Conservation (phyloP, 2,113 vertebrate genomes). For the Cromileptes altivelis region DNA sequence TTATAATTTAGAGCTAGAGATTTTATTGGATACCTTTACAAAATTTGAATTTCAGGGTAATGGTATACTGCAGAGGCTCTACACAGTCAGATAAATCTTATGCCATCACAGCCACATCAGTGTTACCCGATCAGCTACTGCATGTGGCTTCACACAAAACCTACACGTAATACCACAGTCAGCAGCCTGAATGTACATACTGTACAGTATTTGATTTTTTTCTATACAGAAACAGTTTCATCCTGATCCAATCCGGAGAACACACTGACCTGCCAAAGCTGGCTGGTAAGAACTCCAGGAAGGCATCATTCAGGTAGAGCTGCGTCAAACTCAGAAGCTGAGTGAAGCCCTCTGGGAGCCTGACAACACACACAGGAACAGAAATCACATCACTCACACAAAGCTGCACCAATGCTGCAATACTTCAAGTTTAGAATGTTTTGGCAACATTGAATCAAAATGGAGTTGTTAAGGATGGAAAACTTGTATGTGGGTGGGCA, state of each 20-base stretch:
- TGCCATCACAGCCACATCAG: not conserved
- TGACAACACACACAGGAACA: conserved; percentile 60
- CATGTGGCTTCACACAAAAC: not conserved
- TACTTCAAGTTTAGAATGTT: not conserved
- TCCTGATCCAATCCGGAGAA: not conserved
- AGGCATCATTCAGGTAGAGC: conserved; percentile 98
- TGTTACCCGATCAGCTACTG: not conserved
- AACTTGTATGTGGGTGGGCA: not conserved
- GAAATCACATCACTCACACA: conserved; percentile 22
- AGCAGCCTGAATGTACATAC: not conserved
- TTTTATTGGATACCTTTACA: not conserved
- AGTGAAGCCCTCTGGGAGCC: conserved; percentile 98
- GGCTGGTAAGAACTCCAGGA: conserved; percentile 97
- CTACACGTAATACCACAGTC: not conserved
- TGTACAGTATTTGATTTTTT: not conserved
- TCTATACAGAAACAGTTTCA: not conserved
- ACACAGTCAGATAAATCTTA: not conserved
- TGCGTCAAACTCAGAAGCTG: conserved; percentile 97
- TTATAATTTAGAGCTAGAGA: not conserved
- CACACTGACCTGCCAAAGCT: conserved; percentile 95
- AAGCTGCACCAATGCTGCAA: conserved; percentile 2
- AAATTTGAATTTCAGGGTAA: not conserved
- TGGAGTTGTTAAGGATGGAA: not conserved
- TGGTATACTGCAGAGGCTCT: not conserved
- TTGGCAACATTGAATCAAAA: not conserved